Evolutionary conservation across 2,113 vertebrate species (phyloP), one percentile per base, ranked within the genome.

Genomic region (Trogon surrucura): DNA sequence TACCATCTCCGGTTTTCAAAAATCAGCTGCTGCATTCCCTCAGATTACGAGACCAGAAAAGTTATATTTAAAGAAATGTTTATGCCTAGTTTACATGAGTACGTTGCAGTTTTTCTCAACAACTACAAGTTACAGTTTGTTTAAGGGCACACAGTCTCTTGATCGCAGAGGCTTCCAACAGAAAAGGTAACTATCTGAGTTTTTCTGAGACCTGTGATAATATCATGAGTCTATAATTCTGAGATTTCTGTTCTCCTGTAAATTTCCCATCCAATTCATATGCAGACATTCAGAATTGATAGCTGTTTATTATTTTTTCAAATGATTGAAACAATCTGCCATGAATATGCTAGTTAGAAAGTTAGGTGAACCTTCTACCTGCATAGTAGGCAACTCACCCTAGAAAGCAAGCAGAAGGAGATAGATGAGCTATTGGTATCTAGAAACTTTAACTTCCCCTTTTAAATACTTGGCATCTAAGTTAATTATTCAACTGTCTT

Each of bases 401-500:
- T 36, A 32, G 57, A 87, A 80, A 81, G 54, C 17, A 45, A 80
- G 23, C 72, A 73, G 64, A 47, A 86, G 29, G 36, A 67, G 16
- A 15, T 53, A 36, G 47, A 64, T 72, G 15, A 65, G 13, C 36
- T 88, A 36, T 17, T 60, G 32, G 13, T 53, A 85, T 54, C 65
- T 69, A 74, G 44, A 83, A 92, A 56, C 22, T 79, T 77, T 57
- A 78, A 34, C 17, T 94, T 96, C 29, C 41, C 20, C 34, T 92
- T 82, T 89, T 38, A 81, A 12, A 70, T 85, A 88, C 47, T 64
- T 69, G 16, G 2, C 5, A 56, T 87, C 64, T 13, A 69, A 86
- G 61, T 88, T 97, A 96, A 96, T 95, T 96, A 90, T 80, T 92
- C 60, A 88, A 41, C 44, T 90, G 19, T 73, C 72, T 91, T 44